Percentiles rank a stretch among this genome's conserved stretches.
These are phyloP conservation scores for Anniella stebbinsi DNA, from an alignment of 2,797 vertebrate species.

Conservation along the genomic window DNA sequence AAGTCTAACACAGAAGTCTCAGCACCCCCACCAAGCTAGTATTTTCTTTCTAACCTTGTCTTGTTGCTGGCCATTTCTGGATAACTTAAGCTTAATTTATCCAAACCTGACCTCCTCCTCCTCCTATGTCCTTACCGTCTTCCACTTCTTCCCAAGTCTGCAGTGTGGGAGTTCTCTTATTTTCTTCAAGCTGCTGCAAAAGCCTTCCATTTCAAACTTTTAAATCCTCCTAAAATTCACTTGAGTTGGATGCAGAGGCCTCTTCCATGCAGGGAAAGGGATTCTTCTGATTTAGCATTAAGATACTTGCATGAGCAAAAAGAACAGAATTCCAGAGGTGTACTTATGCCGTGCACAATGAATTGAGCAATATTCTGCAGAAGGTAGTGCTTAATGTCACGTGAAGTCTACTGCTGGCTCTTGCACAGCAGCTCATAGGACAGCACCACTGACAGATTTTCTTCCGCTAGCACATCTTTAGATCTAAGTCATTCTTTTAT, in stretches of 20 bases:
- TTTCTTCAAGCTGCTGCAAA: not conserved
- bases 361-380: not conserved
- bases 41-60: not conserved
- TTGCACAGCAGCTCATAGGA: not conserved
- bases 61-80: not conserved
- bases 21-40: not conserved
- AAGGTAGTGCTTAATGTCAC: not conserved
- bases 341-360: not conserved
- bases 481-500: not conserved
- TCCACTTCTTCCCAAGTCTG: too few relatives aligned
- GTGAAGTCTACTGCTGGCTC: not conserved
- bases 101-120: not conserved
- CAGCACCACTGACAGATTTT: not conserved
- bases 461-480: not conserved
- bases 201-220: not conserved
- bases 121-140: too few relatives aligned
- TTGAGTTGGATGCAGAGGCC: too few relatives aligned
- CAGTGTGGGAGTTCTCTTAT: not conserved
- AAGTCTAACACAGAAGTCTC: not conserved
- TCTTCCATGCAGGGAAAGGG: too few relatives aligned
- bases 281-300: not conserved
- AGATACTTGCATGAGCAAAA: not conserved
- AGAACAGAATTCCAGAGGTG: not conserved
- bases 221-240: not conserved
- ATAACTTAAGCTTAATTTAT: not conserved